phyloP scores from a whole-genome alignment of 35 echinoderm and acorn worm genomes.

The Chiridota heheva region DNA sequence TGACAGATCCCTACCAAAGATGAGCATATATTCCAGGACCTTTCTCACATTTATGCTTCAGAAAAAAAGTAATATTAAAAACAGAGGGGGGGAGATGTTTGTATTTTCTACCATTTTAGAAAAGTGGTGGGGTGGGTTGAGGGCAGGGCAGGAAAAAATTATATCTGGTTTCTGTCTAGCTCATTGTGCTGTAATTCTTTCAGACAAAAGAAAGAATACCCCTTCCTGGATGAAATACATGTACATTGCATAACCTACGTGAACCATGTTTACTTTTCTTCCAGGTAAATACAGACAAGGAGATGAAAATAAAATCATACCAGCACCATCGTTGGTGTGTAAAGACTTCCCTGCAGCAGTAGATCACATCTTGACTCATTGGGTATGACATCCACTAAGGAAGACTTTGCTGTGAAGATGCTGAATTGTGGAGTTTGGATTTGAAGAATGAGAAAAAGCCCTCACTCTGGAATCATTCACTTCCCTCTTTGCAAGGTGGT shows the following conservation, averaged over 20 bases:
- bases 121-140: neutral
- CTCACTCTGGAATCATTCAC: too few relatives aligned
- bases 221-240: neutral
- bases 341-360: slow-evolving; percentile 66
- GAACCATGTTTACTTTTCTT: slow-evolving; percentile 1
- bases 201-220: neutral
- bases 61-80: too few relatives aligned
- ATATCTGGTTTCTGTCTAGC: neutral
- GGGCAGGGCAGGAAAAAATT: neutral
- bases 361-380: slow-evolving; percentile 49
- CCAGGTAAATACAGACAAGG: slow-evolving; percentile 69
- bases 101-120: neutral
- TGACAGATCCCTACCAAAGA: too few relatives aligned
- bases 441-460: too few relatives aligned
- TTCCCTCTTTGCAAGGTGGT: too few relatives aligned
- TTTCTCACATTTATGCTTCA: too few relatives aligned
- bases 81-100: too few relatives aligned
- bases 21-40: too few relatives aligned
- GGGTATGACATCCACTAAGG: slow-evolving; percentile 60
- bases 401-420: too few relatives aligned
- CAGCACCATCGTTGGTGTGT: slow-evolving; percentile 33
- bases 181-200: neutral
- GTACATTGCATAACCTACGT: neutral
- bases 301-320: slow-evolving; percentile 64
- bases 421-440: too few relatives aligned